Conservation (phyloP, 2,888 invertebrate genomes). For the Thalpophila matura region DNA sequence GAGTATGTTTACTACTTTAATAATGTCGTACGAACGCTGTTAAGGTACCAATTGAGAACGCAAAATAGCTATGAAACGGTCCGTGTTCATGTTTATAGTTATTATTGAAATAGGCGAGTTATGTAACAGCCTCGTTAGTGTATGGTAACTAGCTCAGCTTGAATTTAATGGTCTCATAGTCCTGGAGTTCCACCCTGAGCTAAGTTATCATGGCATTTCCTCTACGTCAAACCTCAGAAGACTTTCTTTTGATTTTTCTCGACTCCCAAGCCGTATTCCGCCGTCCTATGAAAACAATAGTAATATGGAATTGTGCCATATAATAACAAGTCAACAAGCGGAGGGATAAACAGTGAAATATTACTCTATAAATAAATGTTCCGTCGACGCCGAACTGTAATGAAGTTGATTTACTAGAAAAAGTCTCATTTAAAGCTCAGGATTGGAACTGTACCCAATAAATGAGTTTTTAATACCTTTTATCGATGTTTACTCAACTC, state of each 20-base stretch:
- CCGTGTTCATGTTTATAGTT: slow-evolving; percentile 14
- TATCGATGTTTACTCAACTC: neutral
- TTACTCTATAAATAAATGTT: slow-evolving; percentile 11
- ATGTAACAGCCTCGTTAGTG: slow-evolving; percentile 21
- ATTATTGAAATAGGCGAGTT: slow-evolving; percentile 25
- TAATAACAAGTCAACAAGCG: slow-evolving; percentile 34
- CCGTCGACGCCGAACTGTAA: slow-evolving; percentile 8
- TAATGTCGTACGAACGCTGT: slow-evolving; percentile 24
- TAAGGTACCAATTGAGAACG: slow-evolving; percentile 26
- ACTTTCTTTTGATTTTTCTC: too few species aligned
- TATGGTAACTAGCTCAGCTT: neutral
- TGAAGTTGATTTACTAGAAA: slow-evolving; percentile 20
- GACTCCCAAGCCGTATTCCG: too few species aligned
- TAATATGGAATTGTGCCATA: slow-evolving; percentile 4
- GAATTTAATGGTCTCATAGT: neutral
- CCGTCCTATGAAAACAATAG: slow-evolving; percentile 29
- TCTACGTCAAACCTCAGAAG: too few species aligned
- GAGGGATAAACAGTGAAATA: slow-evolving; percentile 18
- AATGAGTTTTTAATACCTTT: neutral
- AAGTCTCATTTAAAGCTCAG: neutral
- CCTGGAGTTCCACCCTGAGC: slow-evolving; percentile 1
- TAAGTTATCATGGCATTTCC: too few species aligned
- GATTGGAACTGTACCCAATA: neutral
- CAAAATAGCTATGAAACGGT: slow-evolving; percentile 23
- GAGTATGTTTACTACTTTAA: slow-evolving; percentile 46